Evolutionary conservation across 2,113 vertebrate species (phyloP).

Genomic region (Percina caprodes): DNA sequence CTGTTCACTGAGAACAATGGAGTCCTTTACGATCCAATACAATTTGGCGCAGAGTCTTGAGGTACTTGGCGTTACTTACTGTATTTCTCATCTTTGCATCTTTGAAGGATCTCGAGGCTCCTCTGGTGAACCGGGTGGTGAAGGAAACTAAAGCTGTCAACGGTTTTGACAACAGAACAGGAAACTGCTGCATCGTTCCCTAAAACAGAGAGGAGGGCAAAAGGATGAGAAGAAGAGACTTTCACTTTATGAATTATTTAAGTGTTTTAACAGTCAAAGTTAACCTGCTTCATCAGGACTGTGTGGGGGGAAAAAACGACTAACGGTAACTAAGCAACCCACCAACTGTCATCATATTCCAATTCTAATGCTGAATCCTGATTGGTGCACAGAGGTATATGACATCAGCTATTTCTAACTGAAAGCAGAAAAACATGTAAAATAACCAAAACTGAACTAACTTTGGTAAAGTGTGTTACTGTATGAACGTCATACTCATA

Average conservation of each 20-base stretch:
- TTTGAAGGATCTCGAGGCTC: slow-evolving; percentile 99
- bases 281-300: neutral
- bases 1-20: neutral
- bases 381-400: too few relatives aligned
- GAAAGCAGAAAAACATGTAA: neutral
- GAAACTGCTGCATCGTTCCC: slow-evolving; percentile 92
- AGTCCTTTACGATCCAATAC: neutral
- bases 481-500: neutral
- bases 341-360: neutral
- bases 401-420: neutral
- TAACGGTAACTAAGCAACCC: neutral
- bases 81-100: slow-evolving; percentile 99
- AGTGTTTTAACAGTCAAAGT: neutral
- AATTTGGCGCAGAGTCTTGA: neutral
- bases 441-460: neutral
- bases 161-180: slow-evolving; percentile 90
- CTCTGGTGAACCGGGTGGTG: slow-evolving; percentile 99
- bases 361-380: neutral
- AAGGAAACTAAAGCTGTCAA: slow-evolving; percentile 99
- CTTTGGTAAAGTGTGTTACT: neutral
- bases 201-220: slow-evolving; percentile 69
- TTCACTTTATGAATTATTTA: neutral
- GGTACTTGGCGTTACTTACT: slow-evolving; percentile 88
- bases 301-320: neutral
- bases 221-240: neutral